These are phyloP conservation scores for Drosophila dunni DNA, from an alignment of 1,140 invertebrate species.

Conservation along the genomic window DNA sequence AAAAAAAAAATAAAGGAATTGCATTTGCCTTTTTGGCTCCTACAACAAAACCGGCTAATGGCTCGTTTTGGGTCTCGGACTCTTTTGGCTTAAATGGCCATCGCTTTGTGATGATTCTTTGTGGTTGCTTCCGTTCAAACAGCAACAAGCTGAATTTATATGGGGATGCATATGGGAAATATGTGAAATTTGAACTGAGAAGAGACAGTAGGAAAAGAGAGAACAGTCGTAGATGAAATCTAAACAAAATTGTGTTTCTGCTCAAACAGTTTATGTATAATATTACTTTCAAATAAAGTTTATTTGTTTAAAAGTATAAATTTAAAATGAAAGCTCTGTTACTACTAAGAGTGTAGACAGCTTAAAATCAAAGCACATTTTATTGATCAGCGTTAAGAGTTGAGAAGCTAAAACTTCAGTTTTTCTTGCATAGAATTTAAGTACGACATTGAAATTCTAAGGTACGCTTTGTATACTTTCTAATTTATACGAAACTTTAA, in stretches of 20 bases:
- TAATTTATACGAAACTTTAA: not conserved
- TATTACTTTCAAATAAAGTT: no score
- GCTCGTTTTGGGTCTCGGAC: not conserved
- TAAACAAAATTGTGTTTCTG: no score
- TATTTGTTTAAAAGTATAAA: no score
- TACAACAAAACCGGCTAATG: not conserved
- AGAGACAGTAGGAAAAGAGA: no score
- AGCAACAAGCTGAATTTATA: not conserved
- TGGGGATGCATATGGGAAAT: not conserved
- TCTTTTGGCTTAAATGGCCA: conserved; percentile 36
- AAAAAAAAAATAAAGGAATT: conserved; percentile 25
- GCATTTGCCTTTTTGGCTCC: conserved; percentile 25
- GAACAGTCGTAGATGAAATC: no score
- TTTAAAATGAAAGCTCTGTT: no score
- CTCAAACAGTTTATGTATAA: no score
- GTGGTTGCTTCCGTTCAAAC: conserved; percentile 29
- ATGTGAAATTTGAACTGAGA: not conserved
- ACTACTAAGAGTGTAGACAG: no score
- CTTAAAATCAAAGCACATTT: no score
- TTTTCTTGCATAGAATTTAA: no score
- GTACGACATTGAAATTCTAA: not conserved
- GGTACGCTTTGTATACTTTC: not conserved
- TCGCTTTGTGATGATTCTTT: conserved; percentile 36
- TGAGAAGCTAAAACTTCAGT: no score
- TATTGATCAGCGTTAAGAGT: no score